Conservation (phyloP, 2,113 vertebrate species). For the Empidonax traillii region DNA sequence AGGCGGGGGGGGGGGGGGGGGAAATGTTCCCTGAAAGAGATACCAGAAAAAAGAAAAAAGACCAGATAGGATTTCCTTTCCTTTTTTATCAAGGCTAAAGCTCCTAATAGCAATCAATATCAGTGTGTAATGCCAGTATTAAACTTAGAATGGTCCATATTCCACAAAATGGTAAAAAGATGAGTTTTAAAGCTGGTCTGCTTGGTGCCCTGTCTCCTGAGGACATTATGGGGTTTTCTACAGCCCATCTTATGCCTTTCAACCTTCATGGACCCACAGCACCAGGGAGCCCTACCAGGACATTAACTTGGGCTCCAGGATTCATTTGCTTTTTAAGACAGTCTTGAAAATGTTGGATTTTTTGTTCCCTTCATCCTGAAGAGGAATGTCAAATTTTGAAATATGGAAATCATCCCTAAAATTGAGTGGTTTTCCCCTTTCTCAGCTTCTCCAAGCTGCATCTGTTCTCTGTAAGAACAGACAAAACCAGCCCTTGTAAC, state of each 20-base stretch:
- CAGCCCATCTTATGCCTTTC: background rate
- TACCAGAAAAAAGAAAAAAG: background rate
- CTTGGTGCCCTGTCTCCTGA: background rate
- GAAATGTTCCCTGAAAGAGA: background rate
- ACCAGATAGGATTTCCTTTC: background rate
- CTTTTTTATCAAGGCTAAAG: background rate
- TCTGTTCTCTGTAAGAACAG: background rate
- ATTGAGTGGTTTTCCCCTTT: background rate
- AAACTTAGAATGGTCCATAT: background rate
- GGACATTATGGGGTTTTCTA: background rate
- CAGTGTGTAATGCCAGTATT: background rate
- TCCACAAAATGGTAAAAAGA: background rate
- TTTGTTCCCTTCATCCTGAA: background rate
- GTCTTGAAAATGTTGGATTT: background rate
- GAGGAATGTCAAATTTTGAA: background rate
- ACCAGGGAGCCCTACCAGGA: background rate
- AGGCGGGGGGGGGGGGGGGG: fast-evolving
- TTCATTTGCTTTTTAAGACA: background rate
- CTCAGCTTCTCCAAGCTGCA: background rate
- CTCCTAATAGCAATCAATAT: background rate
- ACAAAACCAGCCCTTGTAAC: background rate
- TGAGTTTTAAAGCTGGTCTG: background rate
- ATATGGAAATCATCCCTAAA: background rate
- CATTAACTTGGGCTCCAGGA: background rate
- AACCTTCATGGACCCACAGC: background rate